Conservation (phyloP, 2,797 vertebrate genomes). For the Tiaroga cobitis region DNA sequence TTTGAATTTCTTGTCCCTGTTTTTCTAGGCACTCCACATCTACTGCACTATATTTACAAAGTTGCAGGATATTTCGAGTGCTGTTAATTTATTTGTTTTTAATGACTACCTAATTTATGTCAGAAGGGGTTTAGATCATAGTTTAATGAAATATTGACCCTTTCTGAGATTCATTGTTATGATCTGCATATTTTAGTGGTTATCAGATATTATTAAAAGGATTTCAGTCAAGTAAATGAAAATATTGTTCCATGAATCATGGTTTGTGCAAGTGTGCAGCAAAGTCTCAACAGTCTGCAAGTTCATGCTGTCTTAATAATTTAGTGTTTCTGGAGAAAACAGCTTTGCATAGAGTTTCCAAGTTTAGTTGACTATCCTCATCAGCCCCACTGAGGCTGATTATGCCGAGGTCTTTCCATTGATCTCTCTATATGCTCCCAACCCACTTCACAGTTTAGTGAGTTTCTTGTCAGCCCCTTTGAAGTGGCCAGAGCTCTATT, state of each 20-base stretch:
- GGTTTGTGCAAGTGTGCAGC: conserved; percentile 41
- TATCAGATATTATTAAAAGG: conserved; percentile 56
- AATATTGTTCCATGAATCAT: conserved; percentile 61
- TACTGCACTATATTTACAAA: conserved; percentile 34
- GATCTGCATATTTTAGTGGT: conserved; percentile 45
- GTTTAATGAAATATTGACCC: conserved; percentile 35
- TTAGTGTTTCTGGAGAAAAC: conserved; percentile 18
- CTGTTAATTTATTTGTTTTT: conserved; percentile 52
- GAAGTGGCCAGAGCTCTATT: conserved; percentile 51
- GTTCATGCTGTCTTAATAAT: conserved; percentile 37
- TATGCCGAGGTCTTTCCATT: conserved; percentile 32
- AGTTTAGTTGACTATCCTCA: conserved; percentile 15
- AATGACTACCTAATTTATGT: conserved; percentile 44
- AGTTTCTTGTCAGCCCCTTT: conserved; percentile 50
- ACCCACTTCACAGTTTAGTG: conserved; percentile 42
- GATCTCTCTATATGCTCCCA: conserved; percentile 31
- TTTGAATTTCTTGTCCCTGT: conserved; percentile 56
- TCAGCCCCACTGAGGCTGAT: conserved; percentile 26
- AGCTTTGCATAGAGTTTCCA: neutral
- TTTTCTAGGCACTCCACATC: conserved; percentile 54
- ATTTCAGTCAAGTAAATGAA: conserved; percentile 55
- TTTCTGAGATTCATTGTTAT: conserved; percentile 48
- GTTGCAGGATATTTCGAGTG: conserved; percentile 39
- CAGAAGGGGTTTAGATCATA: conserved; percentile 30
- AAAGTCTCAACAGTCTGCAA: conserved; percentile 25